Evolutionary conservation across 1,140 invertebrate genomes (phyloP).

Genomic region (Dysdera silvatica): DNA sequence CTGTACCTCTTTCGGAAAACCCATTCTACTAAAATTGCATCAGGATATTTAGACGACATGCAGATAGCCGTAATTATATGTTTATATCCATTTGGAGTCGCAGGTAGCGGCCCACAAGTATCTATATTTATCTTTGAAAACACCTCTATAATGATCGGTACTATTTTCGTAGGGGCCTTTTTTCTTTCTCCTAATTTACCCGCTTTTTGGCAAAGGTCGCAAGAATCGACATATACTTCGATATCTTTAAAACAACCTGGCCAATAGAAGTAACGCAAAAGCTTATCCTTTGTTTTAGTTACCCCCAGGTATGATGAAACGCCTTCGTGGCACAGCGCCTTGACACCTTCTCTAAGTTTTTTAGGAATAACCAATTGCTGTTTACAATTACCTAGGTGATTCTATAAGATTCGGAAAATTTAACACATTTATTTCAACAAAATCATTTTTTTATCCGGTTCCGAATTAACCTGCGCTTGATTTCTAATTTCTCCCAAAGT

Average conservation of each 20-base stretch:
- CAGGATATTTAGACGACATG: background rate
- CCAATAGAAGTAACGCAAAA: background rate
- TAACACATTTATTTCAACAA: too few relatives aligned
- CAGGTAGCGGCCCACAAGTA: background rate
- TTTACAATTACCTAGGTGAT: too few relatives aligned
- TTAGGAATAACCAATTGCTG: too few relatives aligned
- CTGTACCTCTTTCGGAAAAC: background rate
- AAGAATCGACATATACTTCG: background rate
- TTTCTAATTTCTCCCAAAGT: too few relatives aligned
- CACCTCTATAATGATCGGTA: background rate
- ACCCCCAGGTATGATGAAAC: background rate
- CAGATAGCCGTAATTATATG: too few relatives aligned
- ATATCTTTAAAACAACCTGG: background rate
- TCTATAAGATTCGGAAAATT: too few relatives aligned
- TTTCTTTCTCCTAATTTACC: background rate
- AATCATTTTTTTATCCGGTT: too few relatives aligned
- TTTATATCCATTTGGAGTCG: too few relatives aligned
- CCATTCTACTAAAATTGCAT: background rate
- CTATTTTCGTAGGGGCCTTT: background rate
- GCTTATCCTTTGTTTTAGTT: background rate
- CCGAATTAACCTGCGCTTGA: too few relatives aligned
- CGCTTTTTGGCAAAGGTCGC: background rate
- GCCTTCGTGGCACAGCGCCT: background rate
- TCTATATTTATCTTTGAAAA: background rate
- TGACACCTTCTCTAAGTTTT: too few relatives aligned